Base-by-base conservation (phyloP, 92 coral and sea anemone genomes). In the Bergia puertoricense region DNA sequence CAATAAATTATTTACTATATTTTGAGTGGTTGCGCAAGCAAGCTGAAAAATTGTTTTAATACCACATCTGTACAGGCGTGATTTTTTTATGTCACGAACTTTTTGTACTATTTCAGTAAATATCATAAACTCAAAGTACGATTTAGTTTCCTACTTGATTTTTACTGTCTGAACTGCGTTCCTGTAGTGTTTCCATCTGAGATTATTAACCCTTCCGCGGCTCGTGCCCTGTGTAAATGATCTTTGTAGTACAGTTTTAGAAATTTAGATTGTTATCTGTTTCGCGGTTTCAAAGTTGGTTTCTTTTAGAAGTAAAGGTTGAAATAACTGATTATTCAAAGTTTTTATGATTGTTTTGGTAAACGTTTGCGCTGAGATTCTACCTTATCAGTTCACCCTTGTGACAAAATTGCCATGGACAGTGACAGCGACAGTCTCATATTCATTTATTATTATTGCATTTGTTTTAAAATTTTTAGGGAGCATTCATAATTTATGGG, bases 1-100 rank as follows among this genome's bases (percentile, higher is more conserved):
- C 1, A 86, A 62, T 74, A 86, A 90, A 85, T 86, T 86, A 50
- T 57, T 86, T 11, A 77, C 43, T 11, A 54, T 11, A 54, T 54
- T 54, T 13, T 54, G 59, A 36, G 50, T 20, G 74, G 73, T 23
- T 77, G 57, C 74, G 50, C 72, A 54, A 81, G 50, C 72, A 54
- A 81, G 85, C 74, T 65, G 44, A 37, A 65, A 30, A 30, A 30
- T 30, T 80, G 11, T 80, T 43, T 77, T 45, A 38, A 45, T 76
- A 76, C 51, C 22, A 40, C 38, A 42, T 81, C 18, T 37, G 85
- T 16, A 57, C 2, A 22, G 50, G 22, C 74, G 18, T 38, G 85
- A 39, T 40, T 56, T 38, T 30, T 40, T 38, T 73, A 20, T 77
- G 83, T 79, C 86, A 66, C 74, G 56, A 43, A 13, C 51, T 66